Evolutionary conservation across 1,140 invertebrate species (phyloP), one percentile per base, ranked within the genome.

Genomic region (Cephus cinctus): DNA sequence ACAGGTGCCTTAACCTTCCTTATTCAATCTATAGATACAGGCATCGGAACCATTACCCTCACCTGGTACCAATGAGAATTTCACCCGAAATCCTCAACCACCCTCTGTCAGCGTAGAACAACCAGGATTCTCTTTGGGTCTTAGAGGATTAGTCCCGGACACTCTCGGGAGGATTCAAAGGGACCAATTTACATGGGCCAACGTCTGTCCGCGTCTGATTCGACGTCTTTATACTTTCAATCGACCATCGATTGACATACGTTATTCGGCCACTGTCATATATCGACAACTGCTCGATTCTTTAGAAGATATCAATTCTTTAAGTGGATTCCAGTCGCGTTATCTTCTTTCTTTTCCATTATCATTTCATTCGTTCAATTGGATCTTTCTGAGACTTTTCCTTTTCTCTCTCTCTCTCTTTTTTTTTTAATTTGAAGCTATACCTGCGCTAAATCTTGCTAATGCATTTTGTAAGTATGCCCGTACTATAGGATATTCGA

Each of bases 341-440:
- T 23, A n/a, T 19, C 5, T 12, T 43, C 11, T 44, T 34, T 21
- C 22, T 34, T 22, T 9, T 11, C 34, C 22, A 32, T 42, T 42
- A 12, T 36, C 32, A n/a, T n/a, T n/a, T n/a, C n/a, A n/a, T n/a
- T n/a, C n/a, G 16, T 34, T 23, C 31, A 25, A 36, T 45, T 35
- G 35, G 32, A 23, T 36, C 32, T 22, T 9, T 25, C n/a, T 3
- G 15, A 14, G 19, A 2, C 11, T 22, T 45, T 25, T 32, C 22
- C 18, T 25, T 16, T 18, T 12, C 15, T 11, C 21, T 25, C 36
- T 21, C 12, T 11, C 45, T 40, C 30, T 21, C 14, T 25, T 18
- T 40, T 11, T 16, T 36, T 16, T 18, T 21, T 27, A 31, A 22
- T 47, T 47, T 35, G 22, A 27, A 8, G n/a, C 6, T 27, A 27